Evolutionary conservation across 2,113 vertebrate species (phyloP).

Genomic region (Eclectus roratus): DNA sequence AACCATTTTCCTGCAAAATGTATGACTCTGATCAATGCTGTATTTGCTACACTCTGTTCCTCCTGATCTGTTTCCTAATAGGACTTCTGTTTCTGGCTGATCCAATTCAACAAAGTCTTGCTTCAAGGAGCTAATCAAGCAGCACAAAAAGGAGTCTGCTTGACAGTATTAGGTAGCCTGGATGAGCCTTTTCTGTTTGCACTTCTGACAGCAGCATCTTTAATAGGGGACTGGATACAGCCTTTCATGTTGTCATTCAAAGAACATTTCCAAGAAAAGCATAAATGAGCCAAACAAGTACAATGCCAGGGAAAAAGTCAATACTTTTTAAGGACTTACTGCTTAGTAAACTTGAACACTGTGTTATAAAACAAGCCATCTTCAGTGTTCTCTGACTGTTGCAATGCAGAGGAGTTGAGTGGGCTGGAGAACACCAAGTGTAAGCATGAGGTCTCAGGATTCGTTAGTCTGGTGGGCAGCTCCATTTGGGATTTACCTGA

Average conservation of each 20-base stretch:
- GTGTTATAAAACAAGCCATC: background rate
- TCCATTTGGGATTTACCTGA: background rate
- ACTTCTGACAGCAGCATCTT: background rate
- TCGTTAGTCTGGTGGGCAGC: background rate
- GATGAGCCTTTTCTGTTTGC: background rate
- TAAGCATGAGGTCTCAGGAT: background rate
- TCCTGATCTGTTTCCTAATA: background rate
- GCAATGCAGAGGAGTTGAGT: background rate
- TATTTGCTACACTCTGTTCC: background rate
- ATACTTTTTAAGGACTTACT: background rate
- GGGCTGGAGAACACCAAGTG: background rate
- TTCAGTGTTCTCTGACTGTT: background rate
- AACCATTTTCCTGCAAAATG: background rate
- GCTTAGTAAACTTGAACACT: background rate
- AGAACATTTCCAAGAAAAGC: background rate
- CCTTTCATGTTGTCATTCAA: background rate
- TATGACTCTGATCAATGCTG: background rate
- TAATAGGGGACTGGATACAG: background rate
- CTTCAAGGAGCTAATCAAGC: background rate
- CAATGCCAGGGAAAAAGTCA: background rate
- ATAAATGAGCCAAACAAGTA: background rate
- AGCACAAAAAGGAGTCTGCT: background rate
- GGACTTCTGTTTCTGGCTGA: background rate
- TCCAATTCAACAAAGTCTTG: background rate
- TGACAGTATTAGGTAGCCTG: background rate